A percentile compares a stretch with the other conserved stretches of the same genome.
phyloP scores from a whole-genome alignment of 2,888 invertebrate species.

The Archips xylosteana region DNA sequence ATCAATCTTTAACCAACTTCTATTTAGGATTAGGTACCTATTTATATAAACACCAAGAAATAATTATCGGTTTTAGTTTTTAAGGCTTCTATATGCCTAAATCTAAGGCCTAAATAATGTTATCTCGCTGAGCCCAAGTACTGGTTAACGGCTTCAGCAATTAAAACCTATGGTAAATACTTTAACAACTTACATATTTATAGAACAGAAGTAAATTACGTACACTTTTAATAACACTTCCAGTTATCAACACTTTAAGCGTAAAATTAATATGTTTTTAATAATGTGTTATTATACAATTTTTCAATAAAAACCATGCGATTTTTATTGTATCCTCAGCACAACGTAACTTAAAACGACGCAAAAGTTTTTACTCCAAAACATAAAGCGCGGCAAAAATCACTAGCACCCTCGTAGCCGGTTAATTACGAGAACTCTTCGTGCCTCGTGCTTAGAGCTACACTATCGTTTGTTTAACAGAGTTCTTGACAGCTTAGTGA shows the following conservation, averaged over 20 bases:
- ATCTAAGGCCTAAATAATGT: too few species aligned
- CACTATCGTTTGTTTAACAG: conserved; percentile 45
- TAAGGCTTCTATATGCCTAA: neutral
- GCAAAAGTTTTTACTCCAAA: conserved; percentile 33
- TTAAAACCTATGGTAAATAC: neutral
- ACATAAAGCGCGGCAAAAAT: conserved; percentile 54
- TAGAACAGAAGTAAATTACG: neutral
- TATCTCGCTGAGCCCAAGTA: neutral
- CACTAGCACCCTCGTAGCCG: conserved; percentile 56
- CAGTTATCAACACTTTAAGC: conserved; percentile 12
- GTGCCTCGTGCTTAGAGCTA: conserved; percentile 54
- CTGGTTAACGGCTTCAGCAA: neutral
- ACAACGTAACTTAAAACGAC: neutral
- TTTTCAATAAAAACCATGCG: neutral
- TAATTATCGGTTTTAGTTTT: neutral
- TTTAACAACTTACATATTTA: conserved; percentile 25
- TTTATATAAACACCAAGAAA: too few species aligned
- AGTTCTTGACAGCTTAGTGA: conserved; percentile 69
- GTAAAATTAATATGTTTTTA: neutral
- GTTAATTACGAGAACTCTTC: conserved; percentile 54
- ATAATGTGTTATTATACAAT: neutral
- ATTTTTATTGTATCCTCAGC: neutral
- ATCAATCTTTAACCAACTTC: neutral
- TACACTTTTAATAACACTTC: neutral
- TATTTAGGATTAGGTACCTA: too few species aligned